A percentile compares a stretch with the other conserved stretches of the same genome.
Evolutionary conservation across 2,113 vertebrate genomes (phyloP).

Genomic region (Pycnonotus jocosus): DNA sequence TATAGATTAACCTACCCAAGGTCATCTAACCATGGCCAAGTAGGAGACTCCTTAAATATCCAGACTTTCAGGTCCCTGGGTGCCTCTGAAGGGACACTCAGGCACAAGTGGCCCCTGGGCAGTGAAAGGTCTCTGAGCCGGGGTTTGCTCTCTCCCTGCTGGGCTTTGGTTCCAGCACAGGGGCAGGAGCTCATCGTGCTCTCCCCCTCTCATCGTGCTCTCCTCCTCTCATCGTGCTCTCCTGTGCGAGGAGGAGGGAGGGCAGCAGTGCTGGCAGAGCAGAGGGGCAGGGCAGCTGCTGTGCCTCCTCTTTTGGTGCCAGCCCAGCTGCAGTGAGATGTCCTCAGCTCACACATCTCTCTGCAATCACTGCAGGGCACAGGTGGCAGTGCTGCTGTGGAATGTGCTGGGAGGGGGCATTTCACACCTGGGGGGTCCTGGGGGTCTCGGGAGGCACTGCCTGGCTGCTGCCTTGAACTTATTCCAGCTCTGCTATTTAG

Average conservation of each 20-base stretch:
- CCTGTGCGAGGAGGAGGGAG: not conserved
- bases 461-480: not conserved
- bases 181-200: not conserved
- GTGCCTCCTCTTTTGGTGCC: not conserved
- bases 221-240: not conserved
- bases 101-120: not conserved
- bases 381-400: not conserved
- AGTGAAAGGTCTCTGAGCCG: not conserved
- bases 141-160: not conserved
- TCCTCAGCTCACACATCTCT: not conserved
- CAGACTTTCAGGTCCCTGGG: not conserved
- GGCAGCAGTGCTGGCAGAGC: not conserved
- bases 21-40: not conserved
- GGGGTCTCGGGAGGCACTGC: not conserved
- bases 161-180: not conserved
- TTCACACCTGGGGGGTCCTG: not conserved
- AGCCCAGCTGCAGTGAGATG: not conserved
- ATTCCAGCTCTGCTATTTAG: not conserved
- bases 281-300: not conserved
- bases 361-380: not conserved
- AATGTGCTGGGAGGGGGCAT: no score
- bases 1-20: not conserved
- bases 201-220: not conserved
- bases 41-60: not conserved
- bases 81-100: not conserved